These are phyloP conservation scores for Epinephelus coioides DNA, from an alignment of 2,797 vertebrate species.

Conservation along the genomic window DNA sequence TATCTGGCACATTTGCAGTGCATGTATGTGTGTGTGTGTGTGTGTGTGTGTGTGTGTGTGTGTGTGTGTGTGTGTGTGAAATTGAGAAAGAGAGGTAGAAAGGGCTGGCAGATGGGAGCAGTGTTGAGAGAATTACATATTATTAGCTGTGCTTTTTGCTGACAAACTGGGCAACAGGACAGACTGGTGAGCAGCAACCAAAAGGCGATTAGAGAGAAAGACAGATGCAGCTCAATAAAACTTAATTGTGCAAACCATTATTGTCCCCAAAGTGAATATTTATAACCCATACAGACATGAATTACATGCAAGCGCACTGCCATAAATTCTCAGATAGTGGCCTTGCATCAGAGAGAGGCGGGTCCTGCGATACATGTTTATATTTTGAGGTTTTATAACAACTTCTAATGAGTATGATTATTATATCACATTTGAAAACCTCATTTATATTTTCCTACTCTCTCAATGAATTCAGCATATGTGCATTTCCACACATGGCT, in stretches of 20 bases:
- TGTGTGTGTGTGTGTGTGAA: not conserved
- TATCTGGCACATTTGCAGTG: not conserved
- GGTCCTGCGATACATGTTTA: not conserved
- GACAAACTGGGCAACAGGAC: slow-evolving; percentile 6
- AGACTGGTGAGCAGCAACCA: not conserved
- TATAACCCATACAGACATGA: not conserved
- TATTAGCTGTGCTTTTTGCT: slow-evolving; percentile 8
- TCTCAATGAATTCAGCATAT: not conserved
- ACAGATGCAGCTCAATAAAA: slow-evolving; percentile 11
- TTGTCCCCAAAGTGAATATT: slow-evolving; percentile 1
- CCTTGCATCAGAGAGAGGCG: not conserved
- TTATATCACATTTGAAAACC: too few relatives aligned
- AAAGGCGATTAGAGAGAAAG: not conserved
- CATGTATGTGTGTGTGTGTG: slow-evolving; percentile 10
- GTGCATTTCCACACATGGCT: too few relatives aligned
- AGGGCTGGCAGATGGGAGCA: slow-evolving; percentile 2
- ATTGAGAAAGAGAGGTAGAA: not conserved
- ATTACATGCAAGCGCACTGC: not conserved
- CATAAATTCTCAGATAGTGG: not conserved
- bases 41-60: not conserved
- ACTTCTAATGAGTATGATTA: too few relatives aligned
- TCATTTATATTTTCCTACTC: not conserved
- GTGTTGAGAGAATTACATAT: slow-evolving; percentile 14
- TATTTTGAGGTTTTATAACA: not conserved
- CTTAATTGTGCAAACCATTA: slow-evolving; percentile 4